Percentiles rank a stretch among this genome's conserved stretches.
These are phyloP conservation scores for Sericinus montela DNA, from an alignment of 2,888 invertebrate genomes.

Conservation along the genomic window DNA sequence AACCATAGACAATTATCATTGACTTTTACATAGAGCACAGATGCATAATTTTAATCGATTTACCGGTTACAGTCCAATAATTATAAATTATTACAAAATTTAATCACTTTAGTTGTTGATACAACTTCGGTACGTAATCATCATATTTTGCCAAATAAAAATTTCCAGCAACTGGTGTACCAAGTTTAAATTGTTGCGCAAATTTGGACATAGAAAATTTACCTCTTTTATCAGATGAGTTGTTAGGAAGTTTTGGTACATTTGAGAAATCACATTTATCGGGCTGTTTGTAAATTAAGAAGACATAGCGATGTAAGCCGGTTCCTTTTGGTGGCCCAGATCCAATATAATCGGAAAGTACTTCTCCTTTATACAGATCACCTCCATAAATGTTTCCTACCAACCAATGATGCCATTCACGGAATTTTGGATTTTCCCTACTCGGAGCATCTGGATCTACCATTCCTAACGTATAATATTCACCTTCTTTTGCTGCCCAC, in stretches of 20 bases:
- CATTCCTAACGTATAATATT: slow-evolving; percentile 82
- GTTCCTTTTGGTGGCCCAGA: slow-evolving; percentile 86
- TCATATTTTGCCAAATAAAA: slow-evolving; percentile 81
- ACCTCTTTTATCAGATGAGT: slow-evolving; percentile 74
- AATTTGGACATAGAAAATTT: slow-evolving; percentile 80
- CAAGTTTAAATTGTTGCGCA: slow-evolving; percentile 77
- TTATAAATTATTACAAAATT: background rate
- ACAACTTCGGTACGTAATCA: slow-evolving; percentile 77
- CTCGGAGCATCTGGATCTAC: slow-evolving; percentile 89
- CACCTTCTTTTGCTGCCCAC: slow-evolving; percentile 79
- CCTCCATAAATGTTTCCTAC: slow-evolving; percentile 85
- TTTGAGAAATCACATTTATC: slow-evolving; percentile 64
- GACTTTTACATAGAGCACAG: slow-evolving; percentile 30
- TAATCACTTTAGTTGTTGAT: slow-evolving; percentile 60
- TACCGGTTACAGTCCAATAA: slow-evolving; percentile 28
- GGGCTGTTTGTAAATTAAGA: slow-evolving; percentile 81
- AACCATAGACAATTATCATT: slow-evolving; percentile 55
- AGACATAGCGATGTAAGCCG: slow-evolving; percentile 86
- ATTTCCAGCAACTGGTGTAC: slow-evolving; percentile 80
- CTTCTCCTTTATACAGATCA: slow-evolving; percentile 81
- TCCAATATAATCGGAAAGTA: slow-evolving; percentile 81
- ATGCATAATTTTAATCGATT: slow-evolving; percentile 12
- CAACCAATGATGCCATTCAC: slow-evolving; percentile 89
- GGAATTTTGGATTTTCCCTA: slow-evolving; percentile 81
- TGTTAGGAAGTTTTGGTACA: slow-evolving; percentile 54